Conservation (phyloP, 1,140 invertebrate species). For the Lysiphlebus fabarum region DNA sequence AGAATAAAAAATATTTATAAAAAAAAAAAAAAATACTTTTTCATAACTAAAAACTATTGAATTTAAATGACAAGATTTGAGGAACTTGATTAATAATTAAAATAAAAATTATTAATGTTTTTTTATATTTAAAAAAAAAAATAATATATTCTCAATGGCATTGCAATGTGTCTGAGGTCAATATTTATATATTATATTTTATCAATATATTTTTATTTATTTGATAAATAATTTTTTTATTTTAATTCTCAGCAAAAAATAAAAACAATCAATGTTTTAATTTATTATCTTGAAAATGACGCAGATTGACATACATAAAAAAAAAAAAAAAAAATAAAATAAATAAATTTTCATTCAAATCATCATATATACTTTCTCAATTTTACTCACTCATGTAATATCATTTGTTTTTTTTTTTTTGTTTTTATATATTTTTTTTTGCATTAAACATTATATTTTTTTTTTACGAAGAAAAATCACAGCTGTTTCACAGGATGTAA, state of each 20-base stretch:
- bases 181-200: no score
- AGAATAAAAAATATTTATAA: neutral
- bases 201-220: neutral
- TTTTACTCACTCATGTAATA: neutral
- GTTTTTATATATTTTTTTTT: slow-evolving; percentile 1
- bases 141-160: no score
- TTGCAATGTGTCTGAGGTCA: no score
- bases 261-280: neutral
- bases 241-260: neutral
- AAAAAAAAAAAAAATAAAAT: neutral
- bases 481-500: slow-evolving; percentile 41
- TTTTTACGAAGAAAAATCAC: slow-evolving; percentile 32
- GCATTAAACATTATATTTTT: neutral
- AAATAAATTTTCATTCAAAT: slow-evolving; percentile 15
- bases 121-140: no score
- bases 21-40: neutral
- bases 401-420: no score
- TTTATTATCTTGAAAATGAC: slow-evolving; percentile 8
- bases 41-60: no score
- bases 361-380: slow-evolving; percentile 1
- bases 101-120: no score
- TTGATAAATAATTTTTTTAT: neutral
- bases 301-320: slow-evolving; percentile 9
- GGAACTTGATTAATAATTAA: no score
- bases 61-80: no score